Conservation (phyloP, 35 echinoderm and acorn worm species). For the Ophioderma brevispina region DNA sequence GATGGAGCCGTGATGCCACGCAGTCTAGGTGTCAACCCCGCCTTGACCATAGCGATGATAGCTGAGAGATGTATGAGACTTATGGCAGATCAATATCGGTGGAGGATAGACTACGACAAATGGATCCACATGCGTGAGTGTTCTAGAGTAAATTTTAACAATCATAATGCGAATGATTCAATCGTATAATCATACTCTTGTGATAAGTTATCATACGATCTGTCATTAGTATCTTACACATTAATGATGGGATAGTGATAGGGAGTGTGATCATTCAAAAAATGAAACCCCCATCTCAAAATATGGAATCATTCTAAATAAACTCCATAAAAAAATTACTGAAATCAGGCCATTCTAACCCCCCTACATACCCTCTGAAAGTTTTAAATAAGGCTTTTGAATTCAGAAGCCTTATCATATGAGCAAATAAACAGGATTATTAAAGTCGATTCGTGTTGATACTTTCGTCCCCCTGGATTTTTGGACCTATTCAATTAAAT, state of each 20-base stretch:
- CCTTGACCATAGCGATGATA: constrained; percentile 66
- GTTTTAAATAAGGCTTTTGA: too few relatives aligned
- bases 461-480: too few relatives aligned
- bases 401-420: too few relatives aligned
- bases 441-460: too few relatives aligned
- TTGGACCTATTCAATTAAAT: too few relatives aligned
- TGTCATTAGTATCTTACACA: neutral
- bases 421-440: too few relatives aligned
- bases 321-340: too few relatives aligned
- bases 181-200: neutral
- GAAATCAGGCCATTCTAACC: too few relatives aligned
- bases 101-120: constrained; percentile 72
- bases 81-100: constrained; percentile 51
- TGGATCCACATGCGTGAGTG: neutral
- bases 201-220: neutral
- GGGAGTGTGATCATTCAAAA: neutral
- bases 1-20: constrained; percentile 76
- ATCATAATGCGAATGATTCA: neutral
- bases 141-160: neutral
- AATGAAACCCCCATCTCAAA: too few relatives aligned
- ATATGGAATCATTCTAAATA: too few relatives aligned
- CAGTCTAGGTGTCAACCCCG: constrained; percentile 86
- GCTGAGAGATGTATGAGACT: constrained; percentile 83
- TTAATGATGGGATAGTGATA: neutral
- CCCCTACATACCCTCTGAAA: too few relatives aligned